Base-by-base conservation (phyloP, 2,797 vertebrate species). In the Sternotherus odoratus region DNA sequence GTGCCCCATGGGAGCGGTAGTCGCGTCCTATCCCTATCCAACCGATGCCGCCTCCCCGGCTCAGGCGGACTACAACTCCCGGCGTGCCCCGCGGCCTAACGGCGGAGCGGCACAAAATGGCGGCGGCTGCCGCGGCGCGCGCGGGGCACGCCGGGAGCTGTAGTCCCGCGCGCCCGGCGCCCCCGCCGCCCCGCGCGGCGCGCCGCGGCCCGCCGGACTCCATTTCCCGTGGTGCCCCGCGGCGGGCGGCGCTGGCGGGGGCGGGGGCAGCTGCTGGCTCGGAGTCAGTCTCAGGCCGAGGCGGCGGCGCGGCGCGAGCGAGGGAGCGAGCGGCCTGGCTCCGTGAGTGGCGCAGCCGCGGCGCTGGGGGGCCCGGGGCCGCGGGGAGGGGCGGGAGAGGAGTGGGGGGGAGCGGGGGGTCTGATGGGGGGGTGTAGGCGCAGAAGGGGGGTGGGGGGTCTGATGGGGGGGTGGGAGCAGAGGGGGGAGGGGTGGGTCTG, bases 81-180 rank as follows among this genome's bases (percentile, higher is more conserved):
- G 78, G 60, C 80, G 77, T 54, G 46, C 89, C 51, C 49, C 39
- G 92, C 87, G 91, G 36, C n/a, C 54, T 53, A 72, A 63, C 77
- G 86, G 30, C 30, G 85, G 48, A 95, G 93, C 90, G 91, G 91
- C 81, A 96, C 92, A 97, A 97, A 97, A 97, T 97, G 95, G 96
- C 96, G 97, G 96, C 97, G 95, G 93, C 90, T 92, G 79, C 51
- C 95, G 94, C 83, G 91, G 92, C 94, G 92, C 94, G 93, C 87
- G 93, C 89, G 77, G 91, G 87, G 94, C 90, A 79, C 91, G 84
- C 90, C 94, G 97, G 97, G 96, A 94, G 83, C 82, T 89, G 97
- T 97, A 95, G 96, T 94, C 94, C 57, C 79, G 86, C 46, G 88
- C 54, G 66, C 21, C 51, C 60, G 51, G 86, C 53, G 86, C 79